Evolutionary conservation across 2,888 invertebrate genomes (phyloP).

Genomic region (Ormyrus nitidulus): DNA sequence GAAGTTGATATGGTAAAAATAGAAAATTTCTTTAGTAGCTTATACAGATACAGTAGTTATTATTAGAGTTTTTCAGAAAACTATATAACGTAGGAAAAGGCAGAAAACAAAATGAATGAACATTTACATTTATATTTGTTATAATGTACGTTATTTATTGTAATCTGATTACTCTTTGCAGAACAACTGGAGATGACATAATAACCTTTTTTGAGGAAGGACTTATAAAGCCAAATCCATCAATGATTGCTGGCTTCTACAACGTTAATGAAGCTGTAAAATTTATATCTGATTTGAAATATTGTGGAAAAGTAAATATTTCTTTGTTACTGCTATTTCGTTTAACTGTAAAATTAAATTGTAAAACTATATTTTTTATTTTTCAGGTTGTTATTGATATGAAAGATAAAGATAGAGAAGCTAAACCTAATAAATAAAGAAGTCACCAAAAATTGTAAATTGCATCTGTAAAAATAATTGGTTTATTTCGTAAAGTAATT

Average conservation of each 20-base stretch:
- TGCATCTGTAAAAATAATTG: slow-evolving; percentile 27
- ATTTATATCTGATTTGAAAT: slow-evolving; percentile 78
- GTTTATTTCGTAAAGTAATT: slow-evolving; percentile 19
- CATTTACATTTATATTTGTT: too few relatives aligned
- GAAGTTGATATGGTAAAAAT: too few relatives aligned
- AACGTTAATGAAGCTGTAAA: slow-evolving; percentile 80
- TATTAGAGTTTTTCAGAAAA: too few relatives aligned
- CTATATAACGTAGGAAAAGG: too few relatives aligned
- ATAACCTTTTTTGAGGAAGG: slow-evolving; percentile 80
- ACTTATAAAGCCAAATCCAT: slow-evolving; percentile 79
- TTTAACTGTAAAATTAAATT: not conserved
- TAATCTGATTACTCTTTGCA: slow-evolving; percentile 44
- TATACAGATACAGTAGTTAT: too few relatives aligned
- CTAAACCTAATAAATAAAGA: slow-evolving; percentile 37
- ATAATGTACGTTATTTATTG: too few relatives aligned
- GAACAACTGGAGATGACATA: slow-evolving; percentile 78
- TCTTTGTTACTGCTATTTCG: not conserved
- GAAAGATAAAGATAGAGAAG: slow-evolving; percentile 65
- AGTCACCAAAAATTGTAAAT: not conserved
- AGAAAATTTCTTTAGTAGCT: too few relatives aligned
- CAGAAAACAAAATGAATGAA: too few relatives aligned
- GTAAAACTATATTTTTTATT: slow-evolving; percentile 4
- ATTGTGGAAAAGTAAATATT: slow-evolving; percentile 79
- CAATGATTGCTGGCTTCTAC: slow-evolving; percentile 77
- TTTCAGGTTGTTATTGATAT: slow-evolving; percentile 68